Evolutionary conservation across 2,888 invertebrate species (phyloP), one percentile per base, ranked within the genome.

Genomic region (Sepioteuthis lessoniana): DNA sequence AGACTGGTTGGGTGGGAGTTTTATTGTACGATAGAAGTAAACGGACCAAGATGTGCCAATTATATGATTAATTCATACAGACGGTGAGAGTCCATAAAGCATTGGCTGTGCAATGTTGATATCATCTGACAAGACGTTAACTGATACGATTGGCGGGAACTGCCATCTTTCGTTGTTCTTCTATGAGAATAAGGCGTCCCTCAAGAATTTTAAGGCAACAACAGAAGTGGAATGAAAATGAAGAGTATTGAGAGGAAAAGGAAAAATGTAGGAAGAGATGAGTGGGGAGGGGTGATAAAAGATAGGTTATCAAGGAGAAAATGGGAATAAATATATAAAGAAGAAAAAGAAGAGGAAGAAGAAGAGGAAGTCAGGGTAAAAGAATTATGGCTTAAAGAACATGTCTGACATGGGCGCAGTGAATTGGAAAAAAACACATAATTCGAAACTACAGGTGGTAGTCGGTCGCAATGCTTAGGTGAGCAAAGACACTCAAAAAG

Each of bases 21-120:
- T 76, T 35, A 76, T 76, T 76, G 76, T 76, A 76, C 76, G 76
- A 76, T 76, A 35, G 76, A 35, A 76, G 19, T 76, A 76, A 76
- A 76, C 76, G 76, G n/a, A 76, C n/a, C 76, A 76, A 76, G n/a
- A 76, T 76, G 76, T 76, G 76, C 76, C 76, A 76, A 76, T 76
- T 76, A 76, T 76, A 76, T 76, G 76, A 76, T 76, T 76, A 76
- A 76, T 76, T 76, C 76, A 76, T 76, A n/a, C 35, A 76, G 76
- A 76, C 76, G 76, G n/a, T 76, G 76, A 76, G 35, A 76, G 16
- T 76, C 76, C 35, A 76, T 76, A 76, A 76, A 76, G 76, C 76
- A 76, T 76, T 76, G 76, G 76, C 76, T 76, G n/a, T 13, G 35
- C 76, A 76, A 76, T 35, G 76, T 76, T 76, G 76, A 76, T 76